Percentiles rank a stretch among this genome's conserved stretches.
Conservation (phyloP, 1,140 invertebrate species). For the Drosophila melanica region DNA sequence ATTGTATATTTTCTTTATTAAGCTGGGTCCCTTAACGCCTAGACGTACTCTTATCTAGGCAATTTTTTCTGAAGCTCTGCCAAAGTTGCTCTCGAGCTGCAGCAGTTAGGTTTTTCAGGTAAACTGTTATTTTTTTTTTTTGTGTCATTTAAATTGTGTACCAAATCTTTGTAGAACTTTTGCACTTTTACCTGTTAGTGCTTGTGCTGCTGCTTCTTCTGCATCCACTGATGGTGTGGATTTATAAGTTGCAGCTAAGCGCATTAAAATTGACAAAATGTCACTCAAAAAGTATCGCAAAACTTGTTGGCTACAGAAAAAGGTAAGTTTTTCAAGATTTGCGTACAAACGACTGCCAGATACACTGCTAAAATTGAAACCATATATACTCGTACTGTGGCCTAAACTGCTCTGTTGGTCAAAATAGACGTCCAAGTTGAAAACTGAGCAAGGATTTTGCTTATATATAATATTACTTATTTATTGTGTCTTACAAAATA, state of each 20-base stretch:
- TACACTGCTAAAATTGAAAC: neutral
- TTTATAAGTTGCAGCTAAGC: slow-evolving; percentile 56
- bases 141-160: slow-evolving; percentile 39
- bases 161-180: slow-evolving; percentile 58
- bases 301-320: slow-evolving; percentile 38
- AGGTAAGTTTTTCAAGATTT: neutral
- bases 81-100: neutral
- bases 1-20: neutral
- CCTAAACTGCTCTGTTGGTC: no score
- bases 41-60: no score
- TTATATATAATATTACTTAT: no score
- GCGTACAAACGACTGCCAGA: neutral
- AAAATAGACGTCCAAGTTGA: no score
- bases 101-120: neutral
- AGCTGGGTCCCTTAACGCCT: no score
- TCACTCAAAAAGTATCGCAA: slow-evolving; percentile 55
- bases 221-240: slow-evolving; percentile 10
- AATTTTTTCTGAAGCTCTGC: neutral
- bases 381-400: no score
- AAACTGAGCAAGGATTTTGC: no score
- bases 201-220: slow-evolving; percentile 27
- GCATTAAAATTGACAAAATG: slow-evolving; percentile 73
- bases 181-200: slow-evolving; percentile 44
- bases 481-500: no score
- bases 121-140: slow-evolving; percentile 36